Evolutionary conservation across 2,113 vertebrate species (phyloP).

Genomic region (Onychorhynchus coronatus): DNA sequence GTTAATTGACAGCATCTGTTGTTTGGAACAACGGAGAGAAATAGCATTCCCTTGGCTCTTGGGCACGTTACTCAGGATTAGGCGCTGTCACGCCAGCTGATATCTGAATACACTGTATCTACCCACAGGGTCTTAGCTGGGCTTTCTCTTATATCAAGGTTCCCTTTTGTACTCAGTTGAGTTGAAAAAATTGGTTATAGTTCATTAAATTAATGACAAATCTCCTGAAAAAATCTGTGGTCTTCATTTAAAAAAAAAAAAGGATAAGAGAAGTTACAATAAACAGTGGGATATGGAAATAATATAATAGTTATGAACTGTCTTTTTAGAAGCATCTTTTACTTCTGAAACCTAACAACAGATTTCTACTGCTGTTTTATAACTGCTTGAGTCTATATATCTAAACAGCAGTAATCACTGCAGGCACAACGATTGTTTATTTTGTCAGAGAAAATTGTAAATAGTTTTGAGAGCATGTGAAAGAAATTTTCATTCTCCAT

Average conservation of each 20-base stretch:
- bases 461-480: background rate
- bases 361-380: background rate
- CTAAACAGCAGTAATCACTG: background rate
- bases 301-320: background rate
- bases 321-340: background rate
- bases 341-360: background rate
- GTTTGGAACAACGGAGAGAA: slow-evolving; percentile 78
- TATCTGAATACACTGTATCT: slow-evolving; percentile 53
- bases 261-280: background rate
- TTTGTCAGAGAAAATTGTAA: background rate
- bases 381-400: background rate
- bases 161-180: background rate
- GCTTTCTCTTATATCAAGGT: background rate
- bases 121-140: background rate
- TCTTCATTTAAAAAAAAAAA: background rate
- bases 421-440: background rate
- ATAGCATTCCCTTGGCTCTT: slow-evolving; percentile 73
- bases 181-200: background rate
- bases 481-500: background rate
- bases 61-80: slow-evolving; percentile 79
- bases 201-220: background rate
- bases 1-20: slow-evolving; percentile 95
- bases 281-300: background rate
- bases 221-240: background rate
- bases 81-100: slow-evolving; percentile 72